These are phyloP conservation scores for Lochmaea crataegi DNA, from an alignment of 2,888 invertebrate genomes.

Conservation along the genomic window DNA sequence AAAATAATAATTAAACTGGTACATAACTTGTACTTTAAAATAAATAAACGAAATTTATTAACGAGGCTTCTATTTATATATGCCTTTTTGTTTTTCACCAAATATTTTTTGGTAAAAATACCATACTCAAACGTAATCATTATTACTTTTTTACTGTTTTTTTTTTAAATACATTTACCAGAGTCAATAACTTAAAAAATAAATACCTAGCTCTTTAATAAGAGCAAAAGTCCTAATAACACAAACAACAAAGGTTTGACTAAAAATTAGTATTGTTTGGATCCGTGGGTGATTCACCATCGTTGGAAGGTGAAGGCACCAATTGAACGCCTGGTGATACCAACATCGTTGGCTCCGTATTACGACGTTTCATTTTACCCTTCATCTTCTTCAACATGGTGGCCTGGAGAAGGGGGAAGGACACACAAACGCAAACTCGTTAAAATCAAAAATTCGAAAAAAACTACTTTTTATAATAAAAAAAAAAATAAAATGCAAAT, in stretches of 20 bases:
- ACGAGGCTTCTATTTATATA: slow-evolving; percentile 41
- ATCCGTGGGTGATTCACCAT: slow-evolving; percentile 66
- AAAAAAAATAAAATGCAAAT: slow-evolving; percentile 38
- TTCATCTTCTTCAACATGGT: slow-evolving; percentile 99
- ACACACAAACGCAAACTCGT: slow-evolving; percentile 39
- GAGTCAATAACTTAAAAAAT: slow-evolving; percentile 56
- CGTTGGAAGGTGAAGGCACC: slow-evolving; percentile 65
- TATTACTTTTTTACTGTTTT: slow-evolving; percentile 67
- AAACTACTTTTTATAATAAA: slow-evolving; percentile 30
- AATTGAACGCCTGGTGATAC: slow-evolving; percentile 67
- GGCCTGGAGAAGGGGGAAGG: slow-evolving; percentile 80
- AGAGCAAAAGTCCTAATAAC: slow-evolving; percentile 42
- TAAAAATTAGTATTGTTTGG: slow-evolving; percentile 64
- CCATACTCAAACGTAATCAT: slow-evolving; percentile 71
- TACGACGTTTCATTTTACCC: slow-evolving; percentile 95
- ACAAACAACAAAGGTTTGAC: slow-evolving; percentile 32
- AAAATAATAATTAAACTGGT: slow-evolving; percentile 52
- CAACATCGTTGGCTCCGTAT: slow-evolving; percentile 87
- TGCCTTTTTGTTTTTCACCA: slow-evolving; percentile 52
- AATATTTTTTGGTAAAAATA: slow-evolving; percentile 68
- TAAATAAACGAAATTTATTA: slow-evolving; percentile 52
- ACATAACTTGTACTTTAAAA: slow-evolving; percentile 56
- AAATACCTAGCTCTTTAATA: slow-evolving; percentile 45
- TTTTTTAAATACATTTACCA: slow-evolving; percentile 56
- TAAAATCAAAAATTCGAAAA: slow-evolving; percentile 32